These are phyloP conservation scores for Hypomesus transpacificus DNA, from an alignment of 2,113 vertebrate genomes.

Conservation along the genomic window DNA sequence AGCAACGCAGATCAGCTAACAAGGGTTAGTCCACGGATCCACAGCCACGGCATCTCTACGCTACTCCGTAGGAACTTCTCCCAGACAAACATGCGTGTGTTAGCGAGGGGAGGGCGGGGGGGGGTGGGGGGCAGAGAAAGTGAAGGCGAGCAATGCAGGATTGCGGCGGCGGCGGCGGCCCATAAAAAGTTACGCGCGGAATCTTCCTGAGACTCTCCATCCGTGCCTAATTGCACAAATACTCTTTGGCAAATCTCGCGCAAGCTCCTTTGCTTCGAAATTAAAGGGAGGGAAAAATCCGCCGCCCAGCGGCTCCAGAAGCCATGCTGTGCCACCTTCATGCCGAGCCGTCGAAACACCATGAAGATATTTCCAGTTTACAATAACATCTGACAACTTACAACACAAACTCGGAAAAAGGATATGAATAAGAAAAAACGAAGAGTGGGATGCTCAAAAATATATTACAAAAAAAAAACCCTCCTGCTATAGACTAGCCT, in stretches of 20 bases:
- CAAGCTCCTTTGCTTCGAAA: slow-evolving; percentile 32
- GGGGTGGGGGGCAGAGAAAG: not conserved
- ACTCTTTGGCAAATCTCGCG: slow-evolving; percentile 30
- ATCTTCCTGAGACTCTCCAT: slow-evolving; percentile 17
- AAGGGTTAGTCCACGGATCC: no score
- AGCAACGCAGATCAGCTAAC: no score
- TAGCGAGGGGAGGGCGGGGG: not conserved
- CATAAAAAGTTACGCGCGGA: not conserved
- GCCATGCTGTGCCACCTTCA: slow-evolving; percentile 48
- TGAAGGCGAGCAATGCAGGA: not conserved
- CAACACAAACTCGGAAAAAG: slow-evolving; percentile 43
- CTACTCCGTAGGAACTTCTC: no score
- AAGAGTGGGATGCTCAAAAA: slow-evolving; percentile 36
- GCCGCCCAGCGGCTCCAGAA: slow-evolving; percentile 14
- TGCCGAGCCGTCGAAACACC: slow-evolving; percentile 24
- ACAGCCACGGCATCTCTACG: no score
- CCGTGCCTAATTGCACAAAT: slow-evolving; percentile 29
- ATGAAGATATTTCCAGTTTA: slow-evolving; percentile 44
- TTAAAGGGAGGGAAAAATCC: slow-evolving; percentile 32
- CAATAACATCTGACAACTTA: slow-evolving; percentile 45
- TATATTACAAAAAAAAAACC: slow-evolving; percentile 43
- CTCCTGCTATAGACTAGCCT: slow-evolving; percentile 3
- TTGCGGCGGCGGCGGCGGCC: not conserved
- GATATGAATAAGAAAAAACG: not conserved
- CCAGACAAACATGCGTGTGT: not conserved